These are phyloP conservation scores for Variabilichromis moorii DNA, from an alignment of 2,113 vertebrate species.

Conservation along the genomic window DNA sequence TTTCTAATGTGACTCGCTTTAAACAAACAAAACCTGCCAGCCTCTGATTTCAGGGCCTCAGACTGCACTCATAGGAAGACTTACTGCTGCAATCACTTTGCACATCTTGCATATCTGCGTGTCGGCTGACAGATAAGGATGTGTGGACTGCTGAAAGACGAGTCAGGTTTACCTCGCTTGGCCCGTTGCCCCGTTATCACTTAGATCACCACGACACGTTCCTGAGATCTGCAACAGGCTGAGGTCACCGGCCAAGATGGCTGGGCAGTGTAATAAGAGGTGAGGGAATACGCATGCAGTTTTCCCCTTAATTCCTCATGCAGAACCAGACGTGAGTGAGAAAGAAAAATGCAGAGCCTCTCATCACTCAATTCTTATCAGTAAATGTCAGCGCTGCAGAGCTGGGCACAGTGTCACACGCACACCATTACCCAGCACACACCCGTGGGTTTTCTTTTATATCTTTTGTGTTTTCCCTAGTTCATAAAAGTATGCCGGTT, in stretches of 20 bases:
- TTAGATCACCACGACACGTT: background rate
- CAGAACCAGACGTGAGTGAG: background rate
- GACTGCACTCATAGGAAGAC: background rate
- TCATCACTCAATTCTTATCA: background rate
- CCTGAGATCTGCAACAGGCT: constrained; percentile 6
- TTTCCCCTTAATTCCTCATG: background rate
- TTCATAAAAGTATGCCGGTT: background rate
- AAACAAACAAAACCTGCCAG: background rate
- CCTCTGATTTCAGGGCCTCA: background rate
- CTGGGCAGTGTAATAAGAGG: background rate
- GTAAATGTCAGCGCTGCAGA: background rate
- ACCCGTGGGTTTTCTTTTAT: background rate
- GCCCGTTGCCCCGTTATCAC: background rate
- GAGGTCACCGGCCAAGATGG: constrained; percentile 10
- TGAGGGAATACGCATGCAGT: background rate
- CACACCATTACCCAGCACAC: background rate
- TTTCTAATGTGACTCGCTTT: background rate
- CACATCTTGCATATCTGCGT: background rate
- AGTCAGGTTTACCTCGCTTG: background rate
- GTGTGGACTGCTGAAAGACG: background rate
- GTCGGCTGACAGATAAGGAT: background rate
- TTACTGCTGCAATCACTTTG: background rate
- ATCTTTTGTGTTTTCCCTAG: background rate
- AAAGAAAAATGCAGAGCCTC: background rate
- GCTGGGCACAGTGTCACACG: background rate